These are phyloP conservation scores for Drosophila mayri DNA, from an alignment of 1,140 invertebrate genomes.

Conservation along the genomic window DNA sequence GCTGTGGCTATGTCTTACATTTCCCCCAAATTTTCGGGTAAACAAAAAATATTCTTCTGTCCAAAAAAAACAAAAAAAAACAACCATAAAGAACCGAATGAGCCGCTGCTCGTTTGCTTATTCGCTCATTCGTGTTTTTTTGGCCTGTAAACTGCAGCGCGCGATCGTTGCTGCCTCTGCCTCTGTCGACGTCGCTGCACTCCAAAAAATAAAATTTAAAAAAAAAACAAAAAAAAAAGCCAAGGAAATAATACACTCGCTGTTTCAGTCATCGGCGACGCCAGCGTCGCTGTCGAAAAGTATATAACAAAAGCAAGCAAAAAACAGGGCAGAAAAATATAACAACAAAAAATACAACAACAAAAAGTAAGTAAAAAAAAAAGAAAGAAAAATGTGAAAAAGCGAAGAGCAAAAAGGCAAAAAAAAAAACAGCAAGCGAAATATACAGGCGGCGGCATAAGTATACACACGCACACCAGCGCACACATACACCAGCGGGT, in stretches of 20 bases:
- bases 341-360: background rate
- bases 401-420: slow-evolving; percentile 18
- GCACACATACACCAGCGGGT: slow-evolving; percentile 41
- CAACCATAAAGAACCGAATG: slow-evolving; percentile 9
- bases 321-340: slow-evolving; percentile 36
- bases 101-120: slow-evolving; percentile 13
- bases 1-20: slow-evolving; percentile 13
- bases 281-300: slow-evolving; percentile 24
- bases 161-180: slow-evolving; percentile 23
- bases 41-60: slow-evolving; percentile 6
- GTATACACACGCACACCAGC: slow-evolving; percentile 28
- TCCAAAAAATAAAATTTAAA: slow-evolving; percentile 36
- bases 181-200: slow-evolving; percentile 59
- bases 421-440: slow-evolving; percentile 24
- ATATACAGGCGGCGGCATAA: slow-evolving; percentile 46
- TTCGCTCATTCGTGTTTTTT: slow-evolving; percentile 1
- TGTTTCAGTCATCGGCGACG: slow-evolving; percentile 1
- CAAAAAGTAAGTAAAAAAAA: slow-evolving; percentile 32
- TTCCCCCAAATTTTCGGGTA: slow-evolving; percentile 3
- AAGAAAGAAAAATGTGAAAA: slow-evolving; percentile 43
- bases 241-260: slow-evolving; percentile 41
- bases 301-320: slow-evolving; percentile 53
- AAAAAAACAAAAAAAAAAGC: slow-evolving; percentile 38
- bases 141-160: slow-evolving; percentile 38
- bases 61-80: background rate